Evolutionary conservation across 1,140 invertebrate species (phyloP), one percentile per base, ranked within the genome.

Genomic region (Drosophila punjabiensis): DNA sequence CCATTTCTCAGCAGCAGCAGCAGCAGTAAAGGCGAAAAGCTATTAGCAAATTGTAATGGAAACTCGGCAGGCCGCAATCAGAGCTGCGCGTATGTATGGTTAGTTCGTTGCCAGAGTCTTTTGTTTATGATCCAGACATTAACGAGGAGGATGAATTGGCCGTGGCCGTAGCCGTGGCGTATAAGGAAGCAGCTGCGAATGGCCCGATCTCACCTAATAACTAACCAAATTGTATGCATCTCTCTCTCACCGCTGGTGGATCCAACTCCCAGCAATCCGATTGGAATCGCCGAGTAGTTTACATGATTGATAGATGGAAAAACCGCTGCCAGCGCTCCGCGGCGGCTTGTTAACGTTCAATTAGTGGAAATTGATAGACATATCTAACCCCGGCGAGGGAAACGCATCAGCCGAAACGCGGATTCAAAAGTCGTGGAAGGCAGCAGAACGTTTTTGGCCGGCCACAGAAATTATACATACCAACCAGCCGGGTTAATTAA

Each of bases 331-430:
- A 67, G 67, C 79, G 48, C 70, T 70, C 62, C 74, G 64, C 60
- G 65, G 66, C 61, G 47, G 74, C 86, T 89, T 90, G 86, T 89
- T 89, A 89, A 90, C 86, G 86, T 89, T 86, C 86, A 89, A 89
- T 89, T 89, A 89, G 79, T 90, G 79, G 79, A 90, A 90, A 90
- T 89, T 90, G 85, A 89, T 89, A 89, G 85, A 89, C 86, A 86
- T 85, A 89, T 90, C 79, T 89, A 76, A 80, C 18, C 41, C 48
- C 59, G 45, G 39, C 20, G 9, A 33, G 30, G 82, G 50, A 74
- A 74, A 74, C 75, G 53, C 82, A 81, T 81, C 78, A 56, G 52
- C 64, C 66, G 63, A 70, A 81, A 76, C 55, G 56, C 35, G 45
- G 76, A 71, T 61, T 63, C 59, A 75, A 64, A 67, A 76, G 37